These are phyloP conservation scores for Steatocranus sp. DNA, from an alignment of 2,797 vertebrate genomes.

Conservation along the genomic window DNA sequence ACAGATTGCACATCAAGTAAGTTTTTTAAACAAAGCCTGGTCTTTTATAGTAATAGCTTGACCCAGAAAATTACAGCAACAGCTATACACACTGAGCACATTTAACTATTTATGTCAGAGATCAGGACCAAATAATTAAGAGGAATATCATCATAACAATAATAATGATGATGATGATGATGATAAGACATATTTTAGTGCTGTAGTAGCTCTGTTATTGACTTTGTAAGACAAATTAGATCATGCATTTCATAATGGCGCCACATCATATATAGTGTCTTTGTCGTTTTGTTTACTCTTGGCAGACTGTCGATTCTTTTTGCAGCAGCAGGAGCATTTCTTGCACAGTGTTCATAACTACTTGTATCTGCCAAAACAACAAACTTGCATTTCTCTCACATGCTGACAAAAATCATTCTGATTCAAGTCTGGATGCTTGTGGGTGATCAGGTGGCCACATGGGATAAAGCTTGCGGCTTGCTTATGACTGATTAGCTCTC, in stretches of 20 bases:
- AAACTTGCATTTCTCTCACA: background rate
- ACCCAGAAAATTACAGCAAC: background rate
- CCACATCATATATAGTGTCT: background rate
- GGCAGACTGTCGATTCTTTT: background rate
- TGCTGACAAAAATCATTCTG: background rate
- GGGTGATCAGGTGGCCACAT: slow-evolving; percentile 17
- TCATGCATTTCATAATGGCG: background rate
- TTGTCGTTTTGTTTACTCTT: background rate
- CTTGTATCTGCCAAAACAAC: background rate
- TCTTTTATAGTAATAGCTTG: background rate
- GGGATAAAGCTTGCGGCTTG: slow-evolving; percentile 7
- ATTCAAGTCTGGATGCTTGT: background rate
- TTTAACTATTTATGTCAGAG: background rate
- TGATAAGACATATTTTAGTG: background rate
- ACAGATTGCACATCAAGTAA: slow-evolving; percentile 25
- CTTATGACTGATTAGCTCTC: slow-evolving; percentile 42
- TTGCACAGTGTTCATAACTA: background rate
- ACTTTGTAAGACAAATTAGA: background rate
- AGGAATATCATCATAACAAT: background rate
- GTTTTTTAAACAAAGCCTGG: background rate
- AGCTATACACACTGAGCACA: background rate
- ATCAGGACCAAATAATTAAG: background rate
- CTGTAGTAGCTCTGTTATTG: background rate
- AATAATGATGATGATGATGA: background rate
- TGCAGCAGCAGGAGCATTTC: background rate